Percentiles rank a stretch among this genome's conserved stretches.
These are phyloP conservation scores for Pinctada fucata DNA, from an alignment of 2,888 invertebrate species.

Conservation along the genomic window DNA sequence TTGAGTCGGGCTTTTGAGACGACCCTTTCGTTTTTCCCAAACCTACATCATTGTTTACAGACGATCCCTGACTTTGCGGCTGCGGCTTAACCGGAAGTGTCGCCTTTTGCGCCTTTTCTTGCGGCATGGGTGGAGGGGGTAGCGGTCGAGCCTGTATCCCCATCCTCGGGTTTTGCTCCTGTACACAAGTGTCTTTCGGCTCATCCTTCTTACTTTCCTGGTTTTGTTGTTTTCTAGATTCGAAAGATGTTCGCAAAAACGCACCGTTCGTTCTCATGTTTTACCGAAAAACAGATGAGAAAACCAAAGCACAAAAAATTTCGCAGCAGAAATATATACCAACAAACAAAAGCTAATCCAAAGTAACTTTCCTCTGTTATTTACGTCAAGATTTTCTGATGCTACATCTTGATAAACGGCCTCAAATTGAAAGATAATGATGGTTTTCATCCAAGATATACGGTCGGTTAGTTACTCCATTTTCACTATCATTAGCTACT, in stretches of 20 bases:
- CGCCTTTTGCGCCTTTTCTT: conserved; percentile 6
- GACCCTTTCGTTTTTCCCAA: background rate
- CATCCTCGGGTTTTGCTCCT: background rate
- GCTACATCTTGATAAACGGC: no score
- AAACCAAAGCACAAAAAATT: background rate
- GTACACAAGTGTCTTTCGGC: background rate
- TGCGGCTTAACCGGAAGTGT: conserved; percentile 7
- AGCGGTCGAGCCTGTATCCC: background rate
- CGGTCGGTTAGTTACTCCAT: no score
- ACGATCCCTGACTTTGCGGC: background rate
- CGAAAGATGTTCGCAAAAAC: conserved; percentile 59
- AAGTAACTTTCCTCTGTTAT: no score
- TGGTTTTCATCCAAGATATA: no score
- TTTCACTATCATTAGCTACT: no score
- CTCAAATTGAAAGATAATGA: no score
- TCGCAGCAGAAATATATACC: background rate
- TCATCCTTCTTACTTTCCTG: conserved; percentile 13
- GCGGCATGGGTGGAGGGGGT: conserved; percentile 4
- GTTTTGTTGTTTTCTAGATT: conserved; percentile 47
- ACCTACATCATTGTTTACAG: background rate
- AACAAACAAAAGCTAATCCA: background rate
- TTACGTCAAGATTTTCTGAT: no score
- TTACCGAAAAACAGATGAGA: background rate
- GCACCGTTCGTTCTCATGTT: conserved; percentile 64
- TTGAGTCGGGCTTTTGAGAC: background rate